These are phyloP conservation scores for Ylistrum balloti DNA, from an alignment of 1,140 invertebrate genomes.

Conservation along the genomic window DNA sequence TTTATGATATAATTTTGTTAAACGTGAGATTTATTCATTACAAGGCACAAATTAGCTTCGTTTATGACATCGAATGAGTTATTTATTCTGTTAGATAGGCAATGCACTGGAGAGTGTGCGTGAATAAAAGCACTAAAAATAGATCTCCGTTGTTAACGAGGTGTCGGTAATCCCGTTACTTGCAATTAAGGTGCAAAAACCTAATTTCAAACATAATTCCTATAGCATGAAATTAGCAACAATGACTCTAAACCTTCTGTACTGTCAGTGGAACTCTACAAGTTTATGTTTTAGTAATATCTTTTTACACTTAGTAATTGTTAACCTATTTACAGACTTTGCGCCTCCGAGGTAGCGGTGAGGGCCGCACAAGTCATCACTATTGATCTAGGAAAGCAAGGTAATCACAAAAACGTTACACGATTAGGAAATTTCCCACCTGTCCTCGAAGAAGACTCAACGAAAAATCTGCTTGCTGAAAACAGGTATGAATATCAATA, in stretches of 20 bases:
- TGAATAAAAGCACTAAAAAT: not conserved
- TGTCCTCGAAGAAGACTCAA: not conserved
- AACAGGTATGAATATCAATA: not conserved
- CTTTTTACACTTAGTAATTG: not conserved
- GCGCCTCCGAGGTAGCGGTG: constrained; percentile 7
- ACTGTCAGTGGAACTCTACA: not conserved
- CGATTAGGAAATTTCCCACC: not conserved
- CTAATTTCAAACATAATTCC: constrained; percentile 12
- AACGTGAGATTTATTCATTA: constrained; percentile 26
- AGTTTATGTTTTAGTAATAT: constrained; percentile 29
- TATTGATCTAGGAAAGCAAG: not conserved
- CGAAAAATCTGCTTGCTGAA: not conserved
- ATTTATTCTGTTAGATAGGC: not conserved
- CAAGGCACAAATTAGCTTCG: not conserved
- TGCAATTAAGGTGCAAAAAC: constrained; percentile 11
- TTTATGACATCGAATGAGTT: not conserved
- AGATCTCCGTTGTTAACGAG: not conserved
- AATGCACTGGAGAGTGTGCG: not conserved
- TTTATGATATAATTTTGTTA: not conserved
- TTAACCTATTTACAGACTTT: constrained; percentile 18
- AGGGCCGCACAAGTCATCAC: constrained; percentile 23
- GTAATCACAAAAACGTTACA: not conserved
- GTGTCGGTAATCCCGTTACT: not conserved
- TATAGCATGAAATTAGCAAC: constrained; percentile 8
- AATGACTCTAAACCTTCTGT: constrained; percentile 9